These are phyloP conservation scores for Rhinoderma darwinii DNA, from an alignment of 2,113 vertebrate species.

Conservation along the genomic window DNA sequence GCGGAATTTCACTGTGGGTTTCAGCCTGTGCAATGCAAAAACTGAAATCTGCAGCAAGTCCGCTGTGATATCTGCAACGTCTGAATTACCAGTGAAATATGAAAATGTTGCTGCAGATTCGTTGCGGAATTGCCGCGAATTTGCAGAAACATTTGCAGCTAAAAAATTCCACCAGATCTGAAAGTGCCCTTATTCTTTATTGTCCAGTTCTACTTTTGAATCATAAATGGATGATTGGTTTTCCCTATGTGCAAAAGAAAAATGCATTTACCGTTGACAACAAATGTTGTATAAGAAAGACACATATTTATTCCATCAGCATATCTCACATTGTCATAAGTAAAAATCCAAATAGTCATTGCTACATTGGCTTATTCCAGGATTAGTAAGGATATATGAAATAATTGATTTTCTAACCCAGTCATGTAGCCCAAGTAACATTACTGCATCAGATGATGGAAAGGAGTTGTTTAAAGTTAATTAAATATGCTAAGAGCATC, in stretches of 20 bases:
- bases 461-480: constrained; percentile 40
- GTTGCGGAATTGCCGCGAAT: too few relatives aligned
- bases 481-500: constrained; percentile 55
- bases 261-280: constrained; percentile 3
- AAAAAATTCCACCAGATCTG: too few relatives aligned
- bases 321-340: background rate
- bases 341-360: constrained; percentile 31
- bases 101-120: too few relatives aligned
- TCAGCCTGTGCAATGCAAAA: too few relatives aligned
- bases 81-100: too few relatives aligned
- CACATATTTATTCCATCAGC: background rate
- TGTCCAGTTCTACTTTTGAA: background rate
- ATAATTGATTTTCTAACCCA: constrained; percentile 28
- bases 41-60: too few relatives aligned
- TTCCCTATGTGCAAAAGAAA: background rate
- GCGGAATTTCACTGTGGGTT: too few relatives aligned
- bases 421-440: constrained; percentile 34
- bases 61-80: too few relatives aligned
- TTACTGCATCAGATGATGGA: constrained; percentile 37
- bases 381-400: constrained; percentile 6
- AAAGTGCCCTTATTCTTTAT: too few relatives aligned
- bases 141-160: too few relatives aligned
- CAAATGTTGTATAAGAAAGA: background rate
- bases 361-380: constrained; percentile 6
- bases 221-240: background rate